A percentile compares a stretch with the other conserved stretches of the same genome.
These are phyloP conservation scores for Betta splendens DNA, from an alignment of 2,797 vertebrate genomes.

Conservation along the genomic window DNA sequence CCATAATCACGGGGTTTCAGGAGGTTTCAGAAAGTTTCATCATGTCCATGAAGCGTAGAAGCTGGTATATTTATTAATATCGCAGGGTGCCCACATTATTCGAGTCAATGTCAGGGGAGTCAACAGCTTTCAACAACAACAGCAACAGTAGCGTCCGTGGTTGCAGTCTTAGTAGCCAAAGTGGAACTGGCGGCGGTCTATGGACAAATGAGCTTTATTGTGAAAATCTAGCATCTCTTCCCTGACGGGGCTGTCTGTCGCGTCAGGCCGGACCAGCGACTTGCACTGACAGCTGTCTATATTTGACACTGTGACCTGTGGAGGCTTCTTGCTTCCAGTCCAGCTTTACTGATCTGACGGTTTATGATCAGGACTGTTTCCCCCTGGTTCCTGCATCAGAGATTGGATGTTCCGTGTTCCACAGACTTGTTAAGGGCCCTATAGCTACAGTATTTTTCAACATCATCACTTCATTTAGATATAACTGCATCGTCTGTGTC, in stretches of 20 bases:
- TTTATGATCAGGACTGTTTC: constrained; percentile 57
- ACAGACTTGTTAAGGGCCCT: neutral
- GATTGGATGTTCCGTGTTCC: constrained; percentile 3
- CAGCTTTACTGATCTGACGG: constrained; percentile 68
- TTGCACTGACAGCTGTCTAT: constrained; percentile 58
- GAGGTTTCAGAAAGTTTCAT: constrained; percentile 63
- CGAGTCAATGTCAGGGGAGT: constrained; percentile 49
- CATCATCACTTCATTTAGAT: too few relatives aligned
- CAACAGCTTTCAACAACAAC: constrained; percentile 37
- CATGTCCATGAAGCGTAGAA: constrained; percentile 39
- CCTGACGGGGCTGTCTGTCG: constrained; percentile 38
- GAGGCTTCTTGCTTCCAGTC: constrained; percentile 60
- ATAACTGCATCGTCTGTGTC: too few relatives aligned
- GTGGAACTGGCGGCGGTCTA: constrained; percentile 22
- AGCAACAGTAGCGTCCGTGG: constrained; percentile 2
- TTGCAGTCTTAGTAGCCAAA: constrained; percentile 12
- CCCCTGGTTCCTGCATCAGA: constrained; percentile 36
- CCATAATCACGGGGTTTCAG: constrained; percentile 17
- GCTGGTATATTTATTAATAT: constrained; percentile 53
- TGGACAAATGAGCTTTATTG: constrained; percentile 25
- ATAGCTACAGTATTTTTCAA: too few relatives aligned
- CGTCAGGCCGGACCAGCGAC: constrained; percentile 50
- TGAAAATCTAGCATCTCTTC: constrained; percentile 22
- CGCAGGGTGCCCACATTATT: constrained; percentile 15
- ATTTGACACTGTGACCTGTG: constrained; percentile 62